Base-by-base conservation (phyloP, 2,888 invertebrate species). In the Rugalucina vietnamica region DNA sequence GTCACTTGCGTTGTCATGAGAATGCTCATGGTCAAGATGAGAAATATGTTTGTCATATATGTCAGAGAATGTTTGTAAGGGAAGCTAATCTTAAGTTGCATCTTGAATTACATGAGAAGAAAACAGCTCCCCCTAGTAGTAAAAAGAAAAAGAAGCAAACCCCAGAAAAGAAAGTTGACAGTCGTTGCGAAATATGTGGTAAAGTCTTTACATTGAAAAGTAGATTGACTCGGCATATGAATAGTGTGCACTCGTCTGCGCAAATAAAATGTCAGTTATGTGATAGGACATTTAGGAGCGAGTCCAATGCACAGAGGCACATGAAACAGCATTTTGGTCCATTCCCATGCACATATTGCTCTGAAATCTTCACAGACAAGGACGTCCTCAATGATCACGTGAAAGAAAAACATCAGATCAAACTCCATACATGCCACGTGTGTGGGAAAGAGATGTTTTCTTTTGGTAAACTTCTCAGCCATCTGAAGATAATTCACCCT, bases 31-130 rank as follows among this genome's bases (percentile, higher is more conserved):
- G 29, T 34, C 10, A 34, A 34, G 18, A 18, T 34, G 65, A 65
- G 4, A 65, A 65, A 65, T 65, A 65, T 65, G 65, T 34, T 34
- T 65, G 65, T 18, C 65, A 65, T 65, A 65, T 65, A 21, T 65
- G 65, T 34, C 27, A 65, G 65, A 65, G 65, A 34, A 65, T 65
- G 65, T 65, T 65, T 65, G 65, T 65, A 5, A 65, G 65, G 34
- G 65, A 65, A 34, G 21, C 65, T 3, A 65, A 65, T 34, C 34
- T 65, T 14, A 65, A 34, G 8, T 34, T 65, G 21, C 65, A 65
- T 34, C 34, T 65, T 8, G 65, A 65, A 3, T 34, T 65, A 34
- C 65, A 65, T 65, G 21, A 5, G 8, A 65, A 65, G 29, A 65
- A 65, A 65, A 34, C 2, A 34, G 18, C 21, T 12, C 34, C 65